Evolutionary conservation across 1,140 invertebrate genomes (phyloP).

Genomic region (Temnothorax curvispinosus): DNA sequence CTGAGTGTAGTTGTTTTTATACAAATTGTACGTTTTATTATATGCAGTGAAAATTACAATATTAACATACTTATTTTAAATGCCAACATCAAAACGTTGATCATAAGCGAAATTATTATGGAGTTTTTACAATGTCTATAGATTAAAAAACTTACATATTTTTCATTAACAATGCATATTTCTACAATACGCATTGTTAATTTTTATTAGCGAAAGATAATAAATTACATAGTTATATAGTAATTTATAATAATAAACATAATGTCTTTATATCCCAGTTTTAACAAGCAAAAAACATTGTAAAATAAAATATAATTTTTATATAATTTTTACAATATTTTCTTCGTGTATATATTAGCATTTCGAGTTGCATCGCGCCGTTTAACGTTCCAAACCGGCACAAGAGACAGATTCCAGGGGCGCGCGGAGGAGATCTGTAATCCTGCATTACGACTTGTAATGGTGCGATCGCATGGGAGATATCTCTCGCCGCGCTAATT

Average conservation of each 20-base stretch:
- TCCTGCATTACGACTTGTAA: neutral
- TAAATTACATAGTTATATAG: neutral
- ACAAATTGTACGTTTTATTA: neutral
- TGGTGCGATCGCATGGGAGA: constrained; percentile 5
- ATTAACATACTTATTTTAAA: neutral
- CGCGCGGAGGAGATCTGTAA: neutral
- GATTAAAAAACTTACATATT: too few species aligned
- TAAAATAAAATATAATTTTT: neutral
- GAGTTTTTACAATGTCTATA: too few species aligned
- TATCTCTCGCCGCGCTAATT: constrained; percentile 17
- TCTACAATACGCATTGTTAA: neutral
- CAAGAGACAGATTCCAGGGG: neutral
- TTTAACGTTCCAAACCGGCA: too few species aligned
- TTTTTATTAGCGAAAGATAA: neutral
- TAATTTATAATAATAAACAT: neutral
- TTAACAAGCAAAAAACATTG: neutral
- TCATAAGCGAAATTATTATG: neutral
- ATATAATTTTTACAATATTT: neutral
- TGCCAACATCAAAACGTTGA: neutral
- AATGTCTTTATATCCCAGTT: too few species aligned
- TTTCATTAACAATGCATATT: too few species aligned
- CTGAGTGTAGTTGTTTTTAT: neutral
- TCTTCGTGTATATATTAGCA: neutral
- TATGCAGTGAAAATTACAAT: neutral
- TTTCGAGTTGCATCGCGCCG: neutral